phyloP scores from a whole-genome alignment of 2,113 vertebrate genomes.

The Sebastes fasciatus region DNA sequence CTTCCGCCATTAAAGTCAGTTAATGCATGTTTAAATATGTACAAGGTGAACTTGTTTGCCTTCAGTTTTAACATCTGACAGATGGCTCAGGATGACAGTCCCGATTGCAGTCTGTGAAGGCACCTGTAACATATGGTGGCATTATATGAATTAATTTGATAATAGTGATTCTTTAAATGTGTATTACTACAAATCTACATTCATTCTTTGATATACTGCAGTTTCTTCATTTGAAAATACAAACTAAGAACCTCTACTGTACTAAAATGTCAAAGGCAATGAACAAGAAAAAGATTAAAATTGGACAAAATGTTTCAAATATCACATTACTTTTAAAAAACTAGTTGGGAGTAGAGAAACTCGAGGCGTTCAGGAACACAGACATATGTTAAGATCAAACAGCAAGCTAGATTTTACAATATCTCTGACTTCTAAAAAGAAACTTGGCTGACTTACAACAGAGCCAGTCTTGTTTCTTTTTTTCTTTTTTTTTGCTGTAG shows the following conservation, averaged over 20 bases:
- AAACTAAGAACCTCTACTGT: not conserved
- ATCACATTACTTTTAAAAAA: constrained; percentile 26
- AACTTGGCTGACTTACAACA: constrained; percentile 17
- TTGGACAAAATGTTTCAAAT: constrained; percentile 9
- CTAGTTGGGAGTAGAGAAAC: not conserved
- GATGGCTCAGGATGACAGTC: not conserved
- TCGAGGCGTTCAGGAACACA: constrained; percentile 11
- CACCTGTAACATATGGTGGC: not conserved
- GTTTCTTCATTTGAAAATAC: not conserved
- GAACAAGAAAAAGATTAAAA: constrained; percentile 5
- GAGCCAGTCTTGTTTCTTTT: not conserved
- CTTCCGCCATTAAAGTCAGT: not conserved
- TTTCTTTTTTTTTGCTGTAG: constrained; percentile 13
- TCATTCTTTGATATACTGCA: not conserved
- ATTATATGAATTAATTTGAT: not conserved
- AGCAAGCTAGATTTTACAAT: constrained; percentile 8
- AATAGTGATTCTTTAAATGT: not conserved
- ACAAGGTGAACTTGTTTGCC: not conserved
- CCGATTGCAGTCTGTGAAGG: not conserved
- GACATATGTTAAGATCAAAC: constrained; percentile 30
- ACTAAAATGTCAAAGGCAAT: not conserved
- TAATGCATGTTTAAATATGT: not conserved
- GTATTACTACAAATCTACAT: not conserved
- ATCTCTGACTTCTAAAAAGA: not conserved
- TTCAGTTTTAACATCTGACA: not conserved